phyloP scores from a whole-genome alignment of 2,797 vertebrate genomes.

The Parauchenoglanis ngamensis region DNA sequence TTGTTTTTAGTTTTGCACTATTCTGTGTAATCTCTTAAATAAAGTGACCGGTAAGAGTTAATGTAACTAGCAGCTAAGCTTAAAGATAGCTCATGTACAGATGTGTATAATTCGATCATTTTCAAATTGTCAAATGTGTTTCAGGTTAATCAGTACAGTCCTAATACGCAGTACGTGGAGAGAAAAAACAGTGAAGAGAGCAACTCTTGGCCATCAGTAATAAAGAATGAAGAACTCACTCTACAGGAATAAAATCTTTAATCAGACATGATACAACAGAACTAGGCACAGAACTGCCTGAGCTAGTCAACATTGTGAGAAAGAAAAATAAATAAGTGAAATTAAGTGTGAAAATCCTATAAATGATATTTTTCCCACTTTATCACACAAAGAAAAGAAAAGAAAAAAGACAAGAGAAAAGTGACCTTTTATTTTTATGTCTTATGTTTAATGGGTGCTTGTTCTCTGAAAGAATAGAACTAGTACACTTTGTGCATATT shows the following conservation, averaged over 20 bases:
- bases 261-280: conserved; percentile 74
- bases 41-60: not conserved
- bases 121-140: not conserved
- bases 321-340: not conserved
- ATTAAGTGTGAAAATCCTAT: not conserved
- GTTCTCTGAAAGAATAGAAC: conserved; percentile 2
- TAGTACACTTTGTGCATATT: not conserved
- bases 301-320: not conserved
- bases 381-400: not conserved
- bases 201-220: not conserved
- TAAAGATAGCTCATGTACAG: not conserved
- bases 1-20: no score
- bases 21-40: not conserved
- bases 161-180: no score
- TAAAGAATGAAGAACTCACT: not conserved
- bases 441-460: conserved; percentile 14
- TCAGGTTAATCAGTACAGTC: no score
- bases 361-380: not conserved
- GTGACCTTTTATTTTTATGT: not conserved
- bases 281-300: conserved; percentile 24
- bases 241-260: conserved; percentile 79
- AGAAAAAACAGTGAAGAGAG: not conserved
- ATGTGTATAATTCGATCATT: not conserved
- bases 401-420: not conserved
- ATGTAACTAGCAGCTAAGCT: no score